Evolutionary conservation across 2,888 invertebrate genomes (phyloP).

Genomic region (Dasysyrphus tricinctus): DNA sequence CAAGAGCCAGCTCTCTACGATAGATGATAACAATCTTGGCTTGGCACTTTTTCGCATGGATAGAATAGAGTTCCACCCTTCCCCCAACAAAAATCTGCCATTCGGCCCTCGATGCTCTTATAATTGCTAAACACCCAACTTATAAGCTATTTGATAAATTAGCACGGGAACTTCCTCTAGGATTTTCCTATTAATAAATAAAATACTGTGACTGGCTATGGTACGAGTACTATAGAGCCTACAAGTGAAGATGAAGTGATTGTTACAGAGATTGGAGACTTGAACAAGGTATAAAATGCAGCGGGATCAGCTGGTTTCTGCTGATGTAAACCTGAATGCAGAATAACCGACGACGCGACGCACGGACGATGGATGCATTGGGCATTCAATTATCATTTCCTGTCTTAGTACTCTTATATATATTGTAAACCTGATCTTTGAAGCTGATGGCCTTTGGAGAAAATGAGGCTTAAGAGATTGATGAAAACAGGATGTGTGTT

Average conservation of each 20-base stretch:
- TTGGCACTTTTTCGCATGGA: constrained; percentile 39
- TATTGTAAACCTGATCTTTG: constrained; percentile 22
- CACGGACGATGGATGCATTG: constrained; percentile 30
- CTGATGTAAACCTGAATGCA: constrained; percentile 24
- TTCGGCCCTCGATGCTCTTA: constrained; percentile 6
- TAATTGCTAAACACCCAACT: constrained; percentile 71
- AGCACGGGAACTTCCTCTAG: constrained; percentile 59
- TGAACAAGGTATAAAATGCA: constrained; percentile 12
- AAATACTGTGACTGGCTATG: background rate
- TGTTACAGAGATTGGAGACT: constrained; percentile 44
- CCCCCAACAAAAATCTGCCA: background rate
- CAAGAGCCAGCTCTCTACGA: constrained; percentile 1
- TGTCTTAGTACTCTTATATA: constrained; percentile 25
- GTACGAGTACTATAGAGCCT: background rate
- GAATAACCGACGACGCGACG: background rate
- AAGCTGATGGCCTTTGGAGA: background rate
- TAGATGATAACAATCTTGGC: constrained; percentile 60
- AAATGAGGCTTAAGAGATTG: constrained; percentile 31
- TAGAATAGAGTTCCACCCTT: background rate
- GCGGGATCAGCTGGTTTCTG: constrained; percentile 39
- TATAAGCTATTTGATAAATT: constrained; percentile 67
- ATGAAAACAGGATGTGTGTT: constrained; percentile 62
- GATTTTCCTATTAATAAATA: constrained; percentile 58
- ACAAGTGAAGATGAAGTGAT: constrained; percentile 63
- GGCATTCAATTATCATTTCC: constrained; percentile 70